Base-by-base conservation (phyloP, 1,140 invertebrate species). In the Phymorhynchus buccinoides region DNA sequence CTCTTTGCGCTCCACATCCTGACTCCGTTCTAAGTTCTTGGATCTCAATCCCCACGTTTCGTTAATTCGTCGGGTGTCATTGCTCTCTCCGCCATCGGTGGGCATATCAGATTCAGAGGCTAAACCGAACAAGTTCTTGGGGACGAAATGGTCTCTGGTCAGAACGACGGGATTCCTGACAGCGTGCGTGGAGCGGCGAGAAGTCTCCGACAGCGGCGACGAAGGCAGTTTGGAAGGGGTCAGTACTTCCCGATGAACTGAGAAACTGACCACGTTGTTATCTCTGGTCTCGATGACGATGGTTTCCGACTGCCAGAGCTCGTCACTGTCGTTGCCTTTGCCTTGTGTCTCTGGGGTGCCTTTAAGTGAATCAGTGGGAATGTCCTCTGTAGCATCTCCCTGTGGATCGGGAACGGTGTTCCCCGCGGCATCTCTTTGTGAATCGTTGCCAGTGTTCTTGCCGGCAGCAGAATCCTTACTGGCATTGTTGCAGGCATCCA, bases 181-280 rank as follows among this genome's bases (percentile, higher is more conserved):
- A 35, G 90, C 84, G 84, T 91, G 90, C 4, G 91, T 92, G 68
- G 91, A 92, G 71, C 90, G 84, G 37, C 90, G 83, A n/a, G 88
- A 90, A 35, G 83, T 27, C 39, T 90, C 83, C 35, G 88, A 86
- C n/a, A 87, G 81, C 62, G 89, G 89, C 71, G 86, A 88, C 18
- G 78, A 86, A n/a, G 90, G 90, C n/a, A 92, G 84, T 14, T 84
- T 56, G 30, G 85, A 44, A 48, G 91, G 89, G 18, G 91, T 84
- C 27, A 88, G 79, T 66, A 81, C 80, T 52, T 75, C 83, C 84
- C 62, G 78, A 27, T 62, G 56, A 62, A 62, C 56, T 62, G 56
- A 22, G n/a, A 62, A 62, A 22, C 71, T 41, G 44, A 79, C 77
- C 18, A 52, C 41, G n/a, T n/a, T 41, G n/a, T 71, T 30, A 41